These are phyloP conservation scores for Xiphydria camelus DNA, from an alignment of 2,888 invertebrate genomes.

Conservation along the genomic window DNA sequence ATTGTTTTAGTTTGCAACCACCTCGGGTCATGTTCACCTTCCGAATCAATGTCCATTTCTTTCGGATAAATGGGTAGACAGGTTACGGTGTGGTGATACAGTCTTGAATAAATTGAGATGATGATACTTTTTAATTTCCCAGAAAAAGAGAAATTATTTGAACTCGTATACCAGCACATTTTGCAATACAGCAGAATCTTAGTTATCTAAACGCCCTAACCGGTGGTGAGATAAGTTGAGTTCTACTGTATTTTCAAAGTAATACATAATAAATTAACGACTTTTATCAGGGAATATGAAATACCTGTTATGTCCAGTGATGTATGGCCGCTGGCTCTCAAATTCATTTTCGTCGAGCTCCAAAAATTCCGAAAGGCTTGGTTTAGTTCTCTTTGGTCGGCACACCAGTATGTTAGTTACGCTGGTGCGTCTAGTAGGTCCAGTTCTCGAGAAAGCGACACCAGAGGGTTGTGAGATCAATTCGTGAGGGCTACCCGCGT, in stretches of 20 bases:
- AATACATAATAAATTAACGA: too few species aligned
- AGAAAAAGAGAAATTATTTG: too few species aligned
- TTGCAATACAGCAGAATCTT: too few species aligned
- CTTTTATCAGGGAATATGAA: too few species aligned
- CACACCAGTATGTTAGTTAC: conserved; percentile 81
- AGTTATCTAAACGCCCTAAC: too few species aligned
- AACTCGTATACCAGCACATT: too few species aligned
- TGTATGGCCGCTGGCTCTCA: conserved; percentile 84
- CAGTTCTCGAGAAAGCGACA: conserved; percentile 70
- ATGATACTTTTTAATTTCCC: too few species aligned
- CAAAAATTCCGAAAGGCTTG: conserved; percentile 84
- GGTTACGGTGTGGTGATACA: conserved; percentile 94
- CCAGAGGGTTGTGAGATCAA: conserved; percentile 76
- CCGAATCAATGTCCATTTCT: conserved; percentile 91
- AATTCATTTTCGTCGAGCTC: conserved; percentile 84
- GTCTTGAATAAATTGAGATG: conserved; percentile 63
- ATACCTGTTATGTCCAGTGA: conserved; percentile 85
- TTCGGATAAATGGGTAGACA: conserved; percentile 93
- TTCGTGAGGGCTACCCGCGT: conserved; percentile 91
- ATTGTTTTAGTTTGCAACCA: conserved; percentile 93
- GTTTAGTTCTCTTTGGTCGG: conserved; percentile 68
- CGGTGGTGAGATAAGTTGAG: too few species aligned
- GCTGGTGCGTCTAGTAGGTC: conserved; percentile 74
- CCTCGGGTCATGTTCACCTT: conserved; percentile 91
- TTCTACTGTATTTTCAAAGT: too few species aligned